These are phyloP conservation scores for Clarias platycephalus DNA, from an alignment of 2,797 vertebrate species.

Conservation along the genomic window DNA sequence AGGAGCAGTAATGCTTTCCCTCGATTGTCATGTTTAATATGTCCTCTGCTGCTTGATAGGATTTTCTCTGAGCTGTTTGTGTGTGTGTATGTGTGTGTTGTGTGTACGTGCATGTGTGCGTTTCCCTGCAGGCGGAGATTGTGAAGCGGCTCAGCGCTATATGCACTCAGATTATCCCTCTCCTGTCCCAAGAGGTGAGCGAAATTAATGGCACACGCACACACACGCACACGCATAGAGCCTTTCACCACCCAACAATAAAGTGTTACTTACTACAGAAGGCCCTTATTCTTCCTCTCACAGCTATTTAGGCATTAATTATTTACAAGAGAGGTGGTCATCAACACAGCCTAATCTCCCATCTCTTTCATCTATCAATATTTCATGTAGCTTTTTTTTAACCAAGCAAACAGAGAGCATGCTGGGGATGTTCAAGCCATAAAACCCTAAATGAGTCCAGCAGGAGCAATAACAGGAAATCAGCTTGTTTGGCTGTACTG, in stretches of 20 bases:
- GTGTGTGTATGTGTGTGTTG: conserved; percentile 21
- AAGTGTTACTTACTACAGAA: conserved; percentile 31
- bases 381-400: conserved; percentile 42
- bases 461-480: conserved; percentile 33
- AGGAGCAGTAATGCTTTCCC: neutral
- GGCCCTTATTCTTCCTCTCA: conserved; percentile 25
- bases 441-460: conserved; percentile 35
- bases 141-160: conserved; percentile 89
- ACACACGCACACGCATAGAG: neutral
- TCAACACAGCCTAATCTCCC: conserved; percentile 33
- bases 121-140: conserved; percentile 78
- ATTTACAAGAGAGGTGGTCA: conserved; percentile 52
- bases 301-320: conserved; percentile 52
- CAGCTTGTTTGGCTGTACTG: conserved; percentile 19
- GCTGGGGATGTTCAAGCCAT: conserved; percentile 35
- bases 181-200: conserved; percentile 85
- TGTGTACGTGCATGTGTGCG: neutral
- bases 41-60: conserved; percentile 35
- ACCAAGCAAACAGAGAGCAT: conserved; percentile 38
- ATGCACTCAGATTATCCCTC: conserved; percentile 90
- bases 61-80: conserved; percentile 29
- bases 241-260: conserved; percentile 28
- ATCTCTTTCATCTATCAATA: conserved; percentile 51
- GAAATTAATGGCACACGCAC: conserved; percentile 31
- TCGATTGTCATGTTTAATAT: conserved; percentile 30